phyloP scores from a whole-genome alignment of 2,888 invertebrate genomes.

The Morpho helenor region DNA sequence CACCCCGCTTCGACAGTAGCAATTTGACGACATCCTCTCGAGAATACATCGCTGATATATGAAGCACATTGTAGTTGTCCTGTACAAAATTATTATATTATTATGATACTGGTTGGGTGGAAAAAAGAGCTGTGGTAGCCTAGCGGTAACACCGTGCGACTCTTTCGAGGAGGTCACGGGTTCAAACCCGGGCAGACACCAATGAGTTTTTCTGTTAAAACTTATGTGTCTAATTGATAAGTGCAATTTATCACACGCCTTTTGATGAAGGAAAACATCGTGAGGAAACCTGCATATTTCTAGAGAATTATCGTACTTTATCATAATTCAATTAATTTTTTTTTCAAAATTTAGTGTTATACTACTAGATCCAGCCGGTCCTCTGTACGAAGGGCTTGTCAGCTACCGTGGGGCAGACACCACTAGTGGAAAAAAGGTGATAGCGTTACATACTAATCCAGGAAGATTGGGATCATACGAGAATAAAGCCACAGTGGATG shows the following conservation, averaged over 20 bases:
- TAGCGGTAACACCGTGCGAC: too few species aligned
- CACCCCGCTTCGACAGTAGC: slow-evolving; percentile 91
- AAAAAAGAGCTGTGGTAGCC: too few species aligned
- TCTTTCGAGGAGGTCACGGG: too few species aligned
- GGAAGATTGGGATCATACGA: neutral
- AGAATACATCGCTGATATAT: slow-evolving; percentile 96
- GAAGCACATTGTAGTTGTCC: slow-evolving; percentile 98
- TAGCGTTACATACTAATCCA: neutral
- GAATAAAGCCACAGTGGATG: neutral
- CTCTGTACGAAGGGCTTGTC: neutral
- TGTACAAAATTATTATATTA: slow-evolving; percentile 51
- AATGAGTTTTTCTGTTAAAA: too few species aligned
- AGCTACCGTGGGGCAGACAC: neutral
- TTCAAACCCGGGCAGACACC: too few species aligned
- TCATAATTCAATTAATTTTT: too few species aligned
- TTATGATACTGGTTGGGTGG: neutral
- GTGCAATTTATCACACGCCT: too few species aligned
- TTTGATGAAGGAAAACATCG: too few species aligned
- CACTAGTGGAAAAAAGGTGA: neutral
- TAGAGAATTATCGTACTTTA: too few species aligned
- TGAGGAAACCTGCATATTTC: too few species aligned
- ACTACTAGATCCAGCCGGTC: neutral
- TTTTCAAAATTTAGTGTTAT: neutral
- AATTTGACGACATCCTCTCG: slow-evolving; percentile 96
- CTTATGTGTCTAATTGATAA: too few species aligned